Percentiles rank a stretch among this genome's conserved stretches.
phyloP scores from a whole-genome alignment of 2,113 vertebrate species.

The Bujurquina vittata region DNA sequence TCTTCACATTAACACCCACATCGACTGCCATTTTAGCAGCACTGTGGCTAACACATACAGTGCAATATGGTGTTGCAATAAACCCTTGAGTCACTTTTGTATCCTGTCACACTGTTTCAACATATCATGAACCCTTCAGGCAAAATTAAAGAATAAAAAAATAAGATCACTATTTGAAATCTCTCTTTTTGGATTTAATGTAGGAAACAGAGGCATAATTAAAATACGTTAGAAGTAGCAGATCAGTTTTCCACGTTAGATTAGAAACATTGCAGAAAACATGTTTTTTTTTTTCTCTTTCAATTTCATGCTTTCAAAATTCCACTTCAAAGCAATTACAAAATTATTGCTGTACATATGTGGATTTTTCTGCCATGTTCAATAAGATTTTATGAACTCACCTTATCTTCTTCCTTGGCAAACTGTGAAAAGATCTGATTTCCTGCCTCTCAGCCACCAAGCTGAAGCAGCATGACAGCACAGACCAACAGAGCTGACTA shows the following conservation, averaged over 20 bases:
- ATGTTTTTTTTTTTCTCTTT: not conserved
- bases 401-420: constrained; percentile 10
- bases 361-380: too few relatives aligned
- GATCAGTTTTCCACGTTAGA: not conserved
- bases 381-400: constrained; percentile 33
- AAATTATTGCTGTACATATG: not conserved
- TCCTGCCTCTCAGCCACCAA: not conserved
- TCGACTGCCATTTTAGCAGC: not conserved
- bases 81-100: constrained; percentile 18
- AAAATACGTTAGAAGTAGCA: not conserved
- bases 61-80: constrained; percentile 35
- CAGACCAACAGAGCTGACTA: constrained; percentile 5
- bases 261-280: not conserved
- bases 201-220: not conserved
- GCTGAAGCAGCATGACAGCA: not conserved
- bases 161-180: not conserved
- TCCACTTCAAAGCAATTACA: not conserved
- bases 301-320: constrained; percentile 1
- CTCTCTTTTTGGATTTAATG: not conserved
- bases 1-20: not conserved
- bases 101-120: constrained; percentile 24
- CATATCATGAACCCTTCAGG: not conserved
- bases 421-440: not conserved
- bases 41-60: not conserved
- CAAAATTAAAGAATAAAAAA: not conserved